Evolutionary conservation across 1,140 invertebrate species (phyloP).

Genomic region (Papilio polytes): DNA sequence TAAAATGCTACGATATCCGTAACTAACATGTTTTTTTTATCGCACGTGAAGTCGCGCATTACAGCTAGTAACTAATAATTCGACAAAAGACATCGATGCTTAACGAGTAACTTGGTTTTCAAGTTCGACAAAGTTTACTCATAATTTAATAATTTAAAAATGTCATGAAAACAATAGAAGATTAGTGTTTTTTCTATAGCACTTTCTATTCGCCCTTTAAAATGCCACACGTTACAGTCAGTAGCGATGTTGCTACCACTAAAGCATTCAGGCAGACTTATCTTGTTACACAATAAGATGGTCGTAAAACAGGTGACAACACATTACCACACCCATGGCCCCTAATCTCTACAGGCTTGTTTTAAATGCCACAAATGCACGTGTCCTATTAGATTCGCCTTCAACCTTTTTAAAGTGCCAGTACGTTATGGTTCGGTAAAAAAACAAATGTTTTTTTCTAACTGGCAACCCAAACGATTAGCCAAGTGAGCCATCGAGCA

Average conservation of each 20-base stretch:
- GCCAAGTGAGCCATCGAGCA: conserved; percentile 80
- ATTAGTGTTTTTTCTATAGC: background rate
- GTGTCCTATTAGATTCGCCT: conserved; percentile 78
- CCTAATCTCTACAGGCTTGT: conserved; percentile 63
- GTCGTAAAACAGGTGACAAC: conserved; percentile 37
- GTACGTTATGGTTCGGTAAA: conserved; percentile 69
- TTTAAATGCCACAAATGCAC: conserved; percentile 70
- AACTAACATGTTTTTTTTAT: no score
- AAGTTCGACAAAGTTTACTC: no score
- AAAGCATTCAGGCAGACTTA: conserved; percentile 24
- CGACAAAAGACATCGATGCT: no score
- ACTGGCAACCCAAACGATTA: conserved; percentile 74
- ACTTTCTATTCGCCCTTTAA: background rate
- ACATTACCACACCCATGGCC: conserved; percentile 55
- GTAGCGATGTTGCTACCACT: conserved; percentile 29
- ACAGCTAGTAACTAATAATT: no score
- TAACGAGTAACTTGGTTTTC: no score
- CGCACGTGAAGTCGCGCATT: no score
- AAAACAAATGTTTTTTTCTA: conserved; percentile 68
- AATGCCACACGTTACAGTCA: background rate
- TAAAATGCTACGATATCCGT: no score
- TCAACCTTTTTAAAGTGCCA: conserved; percentile 78
- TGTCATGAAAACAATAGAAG: background rate
- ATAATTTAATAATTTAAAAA: no score
- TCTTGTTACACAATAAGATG: conserved; percentile 38